Evolutionary conservation across 2,113 vertebrate species (phyloP).

Genomic region (Orthonyx spaldingii): DNA sequence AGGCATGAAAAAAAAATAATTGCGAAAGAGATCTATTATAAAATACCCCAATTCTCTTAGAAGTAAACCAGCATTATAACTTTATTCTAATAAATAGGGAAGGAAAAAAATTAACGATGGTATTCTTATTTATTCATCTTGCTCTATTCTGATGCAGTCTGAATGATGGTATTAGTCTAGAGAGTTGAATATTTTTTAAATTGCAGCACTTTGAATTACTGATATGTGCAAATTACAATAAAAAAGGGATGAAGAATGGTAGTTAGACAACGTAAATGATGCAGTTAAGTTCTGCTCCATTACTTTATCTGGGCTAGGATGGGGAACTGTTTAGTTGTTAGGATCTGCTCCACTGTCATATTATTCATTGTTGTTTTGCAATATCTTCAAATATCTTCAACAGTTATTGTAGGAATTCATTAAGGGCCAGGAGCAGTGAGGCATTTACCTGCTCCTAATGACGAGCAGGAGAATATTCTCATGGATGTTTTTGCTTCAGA

Average conservation of each 20-base stretch:
- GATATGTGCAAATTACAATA: slow-evolving; percentile 24
- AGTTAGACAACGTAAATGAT: slow-evolving; percentile 34
- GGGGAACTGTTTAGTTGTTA: background rate
- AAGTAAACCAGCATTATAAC: background rate
- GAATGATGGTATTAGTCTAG: background rate
- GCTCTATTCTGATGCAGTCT: background rate
- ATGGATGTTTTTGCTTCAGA: background rate
- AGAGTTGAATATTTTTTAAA: slow-evolving; percentile 19
- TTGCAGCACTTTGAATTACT: slow-evolving; percentile 17
- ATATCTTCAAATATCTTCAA: background rate
- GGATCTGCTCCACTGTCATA: background rate
- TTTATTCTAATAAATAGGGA: background rate
- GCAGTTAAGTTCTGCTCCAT: slow-evolving; percentile 46
- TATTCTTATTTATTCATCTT: slow-evolving; percentile 7
- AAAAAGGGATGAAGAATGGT: slow-evolving; percentile 8
- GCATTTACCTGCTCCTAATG: background rate
- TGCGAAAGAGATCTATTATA: background rate
- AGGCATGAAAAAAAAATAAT: background rate
- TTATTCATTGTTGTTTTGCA: background rate
- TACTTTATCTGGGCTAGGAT: background rate
- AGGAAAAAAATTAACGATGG: background rate
- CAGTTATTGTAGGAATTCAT: slow-evolving; percentile 15
- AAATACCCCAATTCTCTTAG: background rate
- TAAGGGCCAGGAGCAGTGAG: background rate
- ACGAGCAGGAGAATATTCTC: background rate